Conservation (phyloP, 2,113 vertebrate species). For the Chinchilla lanigera region DNA sequence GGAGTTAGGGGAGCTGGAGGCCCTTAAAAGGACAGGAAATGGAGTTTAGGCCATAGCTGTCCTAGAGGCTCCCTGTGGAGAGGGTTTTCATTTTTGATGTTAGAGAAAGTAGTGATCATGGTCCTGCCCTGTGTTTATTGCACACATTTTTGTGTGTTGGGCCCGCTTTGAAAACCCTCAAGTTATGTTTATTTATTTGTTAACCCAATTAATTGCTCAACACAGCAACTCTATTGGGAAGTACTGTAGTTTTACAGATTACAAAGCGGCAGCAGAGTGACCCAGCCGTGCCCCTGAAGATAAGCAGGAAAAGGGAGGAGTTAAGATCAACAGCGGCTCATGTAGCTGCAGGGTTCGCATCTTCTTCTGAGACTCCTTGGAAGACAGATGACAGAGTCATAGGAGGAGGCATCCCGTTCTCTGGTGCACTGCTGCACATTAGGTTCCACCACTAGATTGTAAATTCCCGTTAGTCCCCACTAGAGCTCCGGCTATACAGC, state of each 20-base stretch:
- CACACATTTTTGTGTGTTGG: neutral
- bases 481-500: neutral
- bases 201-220: neutral
- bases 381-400: neutral
- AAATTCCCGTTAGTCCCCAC: neutral
- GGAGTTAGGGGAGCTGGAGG: neutral
- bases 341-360: neutral
- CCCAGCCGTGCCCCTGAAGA: neutral
- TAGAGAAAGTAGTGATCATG: neutral
- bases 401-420: neutral
- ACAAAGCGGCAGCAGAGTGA: neutral
- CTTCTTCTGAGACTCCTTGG: neutral
- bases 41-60: neutral
- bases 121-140: neutral
- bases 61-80: neutral
- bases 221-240: neutral
- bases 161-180: neutral
- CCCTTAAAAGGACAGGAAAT: neutral
- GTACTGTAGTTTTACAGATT: neutral
- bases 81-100: neutral
- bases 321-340: neutral
- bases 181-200: neutral
- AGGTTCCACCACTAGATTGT: neutral
- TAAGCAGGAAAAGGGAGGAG: neutral
- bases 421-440: accelerated